Evolutionary conservation across 2,888 invertebrate species (phyloP), one percentile per base, ranked within the genome.

Genomic region (Panopea generosa): DNA sequence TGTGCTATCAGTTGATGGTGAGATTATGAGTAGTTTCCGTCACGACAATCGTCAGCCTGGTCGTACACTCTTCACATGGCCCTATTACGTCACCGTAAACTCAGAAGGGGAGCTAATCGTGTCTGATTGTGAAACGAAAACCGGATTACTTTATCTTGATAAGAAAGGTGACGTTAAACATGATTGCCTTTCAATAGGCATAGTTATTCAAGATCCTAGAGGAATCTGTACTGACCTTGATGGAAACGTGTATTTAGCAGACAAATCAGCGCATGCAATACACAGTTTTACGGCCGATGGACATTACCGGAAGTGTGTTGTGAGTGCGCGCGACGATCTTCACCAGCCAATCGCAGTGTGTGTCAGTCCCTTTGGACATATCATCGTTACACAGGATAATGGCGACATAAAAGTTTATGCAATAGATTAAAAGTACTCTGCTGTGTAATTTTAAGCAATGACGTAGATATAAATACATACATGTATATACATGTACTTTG

Each of bases 351-450:
- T 85, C 24, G 84, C 85, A 11, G 80, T 85, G 11, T 84, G 85
- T 75, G 79, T 85, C 38, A 85, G 85, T 75, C 85, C 85, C 9
- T 85, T 84, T 56, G 85, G 85, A 26, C 85, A 85, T 53, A 74
- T 85, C 9, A 83, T 85, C 47, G 83, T 85, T 14, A 85, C 85
- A 9, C 85, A 84, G 50, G 85, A 85, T 63, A 85, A 85, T 24
- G 85, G 85, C 16, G 85, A 85, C 50, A 79, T 85, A n/a, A 83
- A 83, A 65, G 84, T 85, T 9, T 85, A 75, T 62, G 77, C 81
- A 18, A 75, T 77, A 16, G 77, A 81, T 62, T 80, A 27, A 67
- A n/a, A n/a, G n/a, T n/a, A n/a, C n/a, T n/a, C 4, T 18, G 27
- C 9, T 49, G 18, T 49, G 7, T n/a, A n/a, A n/a, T n/a, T n/a